Evolutionary conservation across 2,113 vertebrate genomes (phyloP), one percentile per base, ranked within the genome.

Genomic region (Cinclus mexicanus): DNA sequence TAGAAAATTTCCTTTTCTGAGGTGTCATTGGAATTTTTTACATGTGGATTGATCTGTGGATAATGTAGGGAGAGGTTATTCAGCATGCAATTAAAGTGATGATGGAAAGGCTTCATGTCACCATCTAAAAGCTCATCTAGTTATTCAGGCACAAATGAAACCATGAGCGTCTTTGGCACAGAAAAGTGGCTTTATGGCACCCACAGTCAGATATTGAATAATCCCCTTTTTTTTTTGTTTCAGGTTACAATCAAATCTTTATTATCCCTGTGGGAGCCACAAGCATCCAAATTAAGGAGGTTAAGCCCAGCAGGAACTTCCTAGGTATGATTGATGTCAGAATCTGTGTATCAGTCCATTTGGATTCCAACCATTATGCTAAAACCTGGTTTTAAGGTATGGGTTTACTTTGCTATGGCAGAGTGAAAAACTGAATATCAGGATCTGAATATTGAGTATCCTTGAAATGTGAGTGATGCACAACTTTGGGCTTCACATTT

Each of bases 201-300:
- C 41, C 41, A 68, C 61, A 47, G 69, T 33, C 31, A 68, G 64
- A 44, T 75, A 81, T 2, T 87, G 59, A 90, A 88, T 74, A 61
- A 90, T 63, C 12, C 3, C 42, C 19, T 5, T 8, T 31, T 11
- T 9, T 35, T 61, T 33, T 74, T 78, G 68, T 33, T 65, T 24
- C 89, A 99, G 99, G 99, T 93, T 99, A 99, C 97, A 99, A 99
- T 97, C 99, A 99, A 96, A 98, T 99, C 89, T 98, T 99, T 85
- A 97, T 98, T 85, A 98, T 99, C 76, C 99, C 99, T 1, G 72
- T 97, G 47, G 99, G 99, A 77, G 99, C 99, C 52, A 99, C 98
- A 25, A 99, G 98, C 91, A 98, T 99, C 86, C 98, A 46, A 75
- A 98, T 99, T 67, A 98, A 98, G 94, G 99, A 99, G 89, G 98